Percentiles rank a stretch among this genome's conserved stretches.
phyloP scores from a whole-genome alignment of 2,888 invertebrate species.

The Calameuta filiformis region DNA sequence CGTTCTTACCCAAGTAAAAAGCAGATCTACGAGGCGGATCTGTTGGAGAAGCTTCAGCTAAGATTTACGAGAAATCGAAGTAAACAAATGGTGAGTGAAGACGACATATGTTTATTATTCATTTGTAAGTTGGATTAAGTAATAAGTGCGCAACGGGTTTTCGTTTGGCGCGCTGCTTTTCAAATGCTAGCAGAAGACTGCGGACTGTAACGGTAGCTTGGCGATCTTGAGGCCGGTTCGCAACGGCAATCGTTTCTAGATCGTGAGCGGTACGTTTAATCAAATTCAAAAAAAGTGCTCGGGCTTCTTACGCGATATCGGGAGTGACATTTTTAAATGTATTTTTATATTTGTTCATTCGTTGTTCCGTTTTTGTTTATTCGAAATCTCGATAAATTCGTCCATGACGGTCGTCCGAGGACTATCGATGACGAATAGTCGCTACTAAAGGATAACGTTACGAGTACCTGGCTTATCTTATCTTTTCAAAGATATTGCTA shows the following conservation, averaged over 20 bases:
- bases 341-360: background rate
- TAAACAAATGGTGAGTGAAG: constrained; percentile 48
- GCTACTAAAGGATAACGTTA: background rate
- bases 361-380: background rate
- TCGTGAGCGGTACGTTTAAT: background rate
- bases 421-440: background rate
- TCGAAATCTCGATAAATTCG: background rate
- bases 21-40: constrained; percentile 30
- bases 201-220: constrained; percentile 1
- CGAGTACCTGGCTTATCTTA: background rate
- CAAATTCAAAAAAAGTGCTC: background rate
- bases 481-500: background rate
- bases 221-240: background rate
- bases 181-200: constrained; percentile 40
- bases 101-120: background rate
- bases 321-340: background rate
- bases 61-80: constrained; percentile 7
- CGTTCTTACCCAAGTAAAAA: constrained; percentile 37
- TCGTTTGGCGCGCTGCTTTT: constrained; percentile 52
- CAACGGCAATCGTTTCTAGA: background rate
- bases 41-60: constrained; percentile 27
- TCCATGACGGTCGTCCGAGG: background rate
- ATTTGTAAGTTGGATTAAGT: constrained; percentile 1
- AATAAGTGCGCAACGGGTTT: constrained; percentile 20
- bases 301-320: background rate